These are phyloP conservation scores for Gerris buenoi DNA, from an alignment of 1,140 invertebrate species.

Conservation along the genomic window DNA sequence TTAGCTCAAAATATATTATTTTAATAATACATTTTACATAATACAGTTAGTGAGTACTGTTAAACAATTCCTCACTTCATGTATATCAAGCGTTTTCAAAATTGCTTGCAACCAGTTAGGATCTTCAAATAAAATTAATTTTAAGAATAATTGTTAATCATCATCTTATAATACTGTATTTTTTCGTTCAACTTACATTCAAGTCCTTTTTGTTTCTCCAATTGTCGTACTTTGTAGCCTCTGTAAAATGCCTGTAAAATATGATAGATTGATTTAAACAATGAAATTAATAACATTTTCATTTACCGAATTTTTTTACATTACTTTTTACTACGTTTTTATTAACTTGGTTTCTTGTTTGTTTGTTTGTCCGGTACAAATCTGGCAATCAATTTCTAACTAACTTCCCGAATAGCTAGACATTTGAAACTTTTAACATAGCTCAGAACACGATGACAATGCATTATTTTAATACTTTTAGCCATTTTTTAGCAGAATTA, in stretches of 20 bases:
- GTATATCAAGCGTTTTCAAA: too few relatives aligned
- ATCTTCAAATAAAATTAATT: not conserved
- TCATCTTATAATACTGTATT: not conserved
- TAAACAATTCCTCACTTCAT: too few relatives aligned
- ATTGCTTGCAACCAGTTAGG: not conserved
- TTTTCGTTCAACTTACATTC: not conserved
- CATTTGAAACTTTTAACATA: not conserved
- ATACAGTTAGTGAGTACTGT: too few relatives aligned
- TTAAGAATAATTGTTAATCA: not conserved
- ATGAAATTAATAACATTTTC: not conserved
- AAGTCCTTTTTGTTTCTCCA: not conserved
- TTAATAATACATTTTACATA: not conserved
- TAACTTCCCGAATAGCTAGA: not conserved
- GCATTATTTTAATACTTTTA: too few relatives aligned
- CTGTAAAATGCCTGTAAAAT: not conserved
- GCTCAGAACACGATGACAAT: too few relatives aligned
- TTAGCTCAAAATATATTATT: not conserved
- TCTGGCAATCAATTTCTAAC: not conserved
- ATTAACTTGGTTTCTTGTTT: too few relatives aligned
- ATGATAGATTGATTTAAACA: not conserved
- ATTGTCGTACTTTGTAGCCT: not conserved
- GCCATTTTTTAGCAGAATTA: too few relatives aligned
- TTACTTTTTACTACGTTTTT: not conserved
- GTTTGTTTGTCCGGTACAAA: not conserved
- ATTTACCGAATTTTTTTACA: not conserved